A percentile compares a stretch with the other conserved stretches of the same genome.
These are phyloP conservation scores for Philhelius pedissequus DNA, from an alignment of 2,888 invertebrate species.

Conservation along the genomic window DNA sequence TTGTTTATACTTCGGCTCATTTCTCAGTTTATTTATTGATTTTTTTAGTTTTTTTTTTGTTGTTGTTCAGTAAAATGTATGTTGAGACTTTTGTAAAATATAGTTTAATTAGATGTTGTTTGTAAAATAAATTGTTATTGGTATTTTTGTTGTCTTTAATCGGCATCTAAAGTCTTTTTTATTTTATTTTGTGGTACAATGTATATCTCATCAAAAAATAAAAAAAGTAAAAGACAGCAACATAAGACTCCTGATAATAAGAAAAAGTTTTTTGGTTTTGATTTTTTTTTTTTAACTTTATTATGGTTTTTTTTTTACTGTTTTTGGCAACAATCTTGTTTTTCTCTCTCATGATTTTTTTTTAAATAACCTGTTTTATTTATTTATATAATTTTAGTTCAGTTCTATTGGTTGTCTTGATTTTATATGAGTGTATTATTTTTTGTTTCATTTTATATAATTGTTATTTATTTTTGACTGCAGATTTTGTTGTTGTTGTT, in stretches of 20 bases:
- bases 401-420: conserved; percentile 69
- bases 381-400: conserved; percentile 62
- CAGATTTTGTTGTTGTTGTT: conserved; percentile 69
- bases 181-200: conserved; percentile 60
- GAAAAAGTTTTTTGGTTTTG: conserved; percentile 53
- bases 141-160: conserved; percentile 28
- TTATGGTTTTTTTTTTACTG: conserved; percentile 65
- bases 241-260: conserved; percentile 55
- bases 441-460: conserved; percentile 45
- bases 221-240: conserved; percentile 64
- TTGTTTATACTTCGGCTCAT: conserved; percentile 16
- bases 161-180: conserved; percentile 60
- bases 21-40: conserved; percentile 42
- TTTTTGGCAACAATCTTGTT: conserved; percentile 78
- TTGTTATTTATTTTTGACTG: conserved; percentile 69
- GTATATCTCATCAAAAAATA: conserved; percentile 67
- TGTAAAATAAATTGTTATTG: conserved; percentile 64
- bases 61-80: conserved; percentile 56
- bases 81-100: conserved; percentile 57
- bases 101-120: conserved; percentile 59
- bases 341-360: conserved; percentile 74
- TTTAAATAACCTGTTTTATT: conserved; percentile 63
- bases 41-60: conserved; percentile 13
- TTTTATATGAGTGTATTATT: conserved; percentile 58
- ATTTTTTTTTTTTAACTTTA: conserved; percentile 43